phyloP scores from a whole-genome alignment of 2,113 vertebrate species.

The Scolopax mira region DNA sequence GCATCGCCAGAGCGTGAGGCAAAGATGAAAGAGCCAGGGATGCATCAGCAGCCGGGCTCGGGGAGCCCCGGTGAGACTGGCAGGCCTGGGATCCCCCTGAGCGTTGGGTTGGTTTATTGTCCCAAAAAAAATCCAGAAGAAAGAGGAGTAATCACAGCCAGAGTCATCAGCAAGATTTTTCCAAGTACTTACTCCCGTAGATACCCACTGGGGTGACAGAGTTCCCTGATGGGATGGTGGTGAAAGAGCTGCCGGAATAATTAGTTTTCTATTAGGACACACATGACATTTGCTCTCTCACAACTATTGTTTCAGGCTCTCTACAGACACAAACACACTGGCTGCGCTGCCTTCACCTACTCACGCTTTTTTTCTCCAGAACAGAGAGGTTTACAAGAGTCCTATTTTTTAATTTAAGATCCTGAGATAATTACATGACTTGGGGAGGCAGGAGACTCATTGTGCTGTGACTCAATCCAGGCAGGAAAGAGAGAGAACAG shows the following conservation, averaged over 20 bases:
- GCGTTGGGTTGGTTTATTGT: background rate
- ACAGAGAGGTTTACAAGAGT: background rate
- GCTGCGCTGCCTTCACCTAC: background rate
- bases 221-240: background rate
- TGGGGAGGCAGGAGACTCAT: slow-evolving; percentile 8
- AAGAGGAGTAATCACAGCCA: background rate
- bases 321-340: background rate
- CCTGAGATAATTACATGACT: background rate
- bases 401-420: background rate
- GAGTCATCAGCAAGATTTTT: background rate
- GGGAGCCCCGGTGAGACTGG: background rate
- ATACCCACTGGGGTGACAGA: background rate
- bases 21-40: background rate
- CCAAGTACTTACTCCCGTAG: background rate
- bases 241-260: background rate
- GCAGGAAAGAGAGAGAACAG: background rate
- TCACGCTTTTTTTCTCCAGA: background rate
- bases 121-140: background rate
- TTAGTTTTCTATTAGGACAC: background rate
- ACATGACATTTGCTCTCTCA: background rate
- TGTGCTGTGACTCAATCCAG: slow-evolving; percentile 8
- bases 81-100: background rate
- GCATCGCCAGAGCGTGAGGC: background rate
- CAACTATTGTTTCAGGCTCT: background rate
- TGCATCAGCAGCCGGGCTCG: background rate